Evolutionary conservation across 1,140 invertebrate genomes (phyloP), one percentile per base, ranked within the genome.

Genomic region (Venturia canescens): DNA sequence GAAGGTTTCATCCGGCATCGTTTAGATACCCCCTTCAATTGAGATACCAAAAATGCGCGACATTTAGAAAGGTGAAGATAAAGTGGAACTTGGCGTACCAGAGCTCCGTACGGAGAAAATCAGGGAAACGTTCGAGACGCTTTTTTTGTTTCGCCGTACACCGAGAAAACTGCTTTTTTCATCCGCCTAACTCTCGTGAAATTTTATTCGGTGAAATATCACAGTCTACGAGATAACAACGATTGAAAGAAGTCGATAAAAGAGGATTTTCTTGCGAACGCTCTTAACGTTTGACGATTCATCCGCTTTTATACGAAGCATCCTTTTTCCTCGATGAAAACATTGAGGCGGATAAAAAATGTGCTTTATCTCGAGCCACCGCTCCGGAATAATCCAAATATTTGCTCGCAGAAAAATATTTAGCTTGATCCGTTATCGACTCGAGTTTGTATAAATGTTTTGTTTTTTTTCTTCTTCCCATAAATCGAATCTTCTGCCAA

Each of bases 1-100:
- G n/a, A 50, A 57, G 48, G 23, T 29, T 75, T 29, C 50, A 75
- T 57, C 48, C 48, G 48, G 48, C 5, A 31, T 57, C 71, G 27
- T 75, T 75, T 75, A 75, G 71, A 75, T 75, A 75, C 27, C 21
- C 44, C 21, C 71, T 53, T 75, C 71, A 57, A 75, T 75, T 75
- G 38, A 75, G 71, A 75, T 57, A 75, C 13, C 71, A 21, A 72
- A 72, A 70, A 34, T 70, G 27, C 18, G 44, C 23, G 26, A 50
- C 44, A 72, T 48, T 38, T n/a, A 26, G n/a, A 48, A 23, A 38
- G 70, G 9, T 29, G 27, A 34, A 70, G 67, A 31, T 70, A 27
- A 67, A 38, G 67, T 31, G 67, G 21, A 70, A 18, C 15, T 27
- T n/a, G n/a, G n/a, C n/a, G n/a, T n/a, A n/a, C n/a, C n/a, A n/a